Evolutionary conservation across 2,888 invertebrate species (phyloP).

Genomic region (Horisme vitalbata): DNA sequence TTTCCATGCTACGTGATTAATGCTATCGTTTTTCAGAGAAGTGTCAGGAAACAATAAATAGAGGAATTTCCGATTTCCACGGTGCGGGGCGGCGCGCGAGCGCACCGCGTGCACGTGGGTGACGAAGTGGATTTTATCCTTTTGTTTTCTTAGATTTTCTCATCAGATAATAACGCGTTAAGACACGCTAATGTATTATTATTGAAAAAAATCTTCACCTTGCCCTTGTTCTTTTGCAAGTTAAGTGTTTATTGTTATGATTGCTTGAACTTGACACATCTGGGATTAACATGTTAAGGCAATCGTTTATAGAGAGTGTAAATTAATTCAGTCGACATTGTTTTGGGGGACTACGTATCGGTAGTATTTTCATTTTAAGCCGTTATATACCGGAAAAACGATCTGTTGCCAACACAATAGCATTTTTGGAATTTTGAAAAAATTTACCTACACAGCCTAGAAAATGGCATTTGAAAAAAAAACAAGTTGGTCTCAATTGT

Average conservation of each 20-base stretch:
- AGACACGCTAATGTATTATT: constrained; percentile 53
- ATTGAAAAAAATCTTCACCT: constrained; percentile 22
- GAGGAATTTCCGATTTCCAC: constrained; percentile 78
- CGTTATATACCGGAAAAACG: too few relatives aligned
- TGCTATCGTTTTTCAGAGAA: constrained; percentile 57
- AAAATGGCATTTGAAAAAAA: too few relatives aligned
- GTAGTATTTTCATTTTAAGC: too few relatives aligned
- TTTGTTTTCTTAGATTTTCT: constrained; percentile 66
- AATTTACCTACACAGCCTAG: too few relatives aligned
- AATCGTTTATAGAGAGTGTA: neutral
- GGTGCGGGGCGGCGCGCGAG: constrained; percentile 28
- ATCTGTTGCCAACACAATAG: too few relatives aligned
- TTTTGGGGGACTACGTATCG: too few relatives aligned
- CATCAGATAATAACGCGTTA: constrained; percentile 55
- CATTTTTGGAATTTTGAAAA: too few relatives aligned
- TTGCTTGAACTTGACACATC: constrained; percentile 1
- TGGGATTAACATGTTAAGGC: neutral
- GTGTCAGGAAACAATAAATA: constrained; percentile 64
- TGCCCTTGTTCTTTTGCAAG: constrained; percentile 17
- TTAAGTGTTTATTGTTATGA: constrained; percentile 12
- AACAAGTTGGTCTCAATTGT: too few relatives aligned
- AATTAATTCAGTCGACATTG: too few relatives aligned
- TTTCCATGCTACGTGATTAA: constrained; percentile 37
- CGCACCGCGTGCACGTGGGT: constrained; percentile 45
- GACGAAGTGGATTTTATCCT: constrained; percentile 48